phyloP scores from a whole-genome alignment of 2,113 vertebrate genomes.

The Labrus mixtus region DNA sequence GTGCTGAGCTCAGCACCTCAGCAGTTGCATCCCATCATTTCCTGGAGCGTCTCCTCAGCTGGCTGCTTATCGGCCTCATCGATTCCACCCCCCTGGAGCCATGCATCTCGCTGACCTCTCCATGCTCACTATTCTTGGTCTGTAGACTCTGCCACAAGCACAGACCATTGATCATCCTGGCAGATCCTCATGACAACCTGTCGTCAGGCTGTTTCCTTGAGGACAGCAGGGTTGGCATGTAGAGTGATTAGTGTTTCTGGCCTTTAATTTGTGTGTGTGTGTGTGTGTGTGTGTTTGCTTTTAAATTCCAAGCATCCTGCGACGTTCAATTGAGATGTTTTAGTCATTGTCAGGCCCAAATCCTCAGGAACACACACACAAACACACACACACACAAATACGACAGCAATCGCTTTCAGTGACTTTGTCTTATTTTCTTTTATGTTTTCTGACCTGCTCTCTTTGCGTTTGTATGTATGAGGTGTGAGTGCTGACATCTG shows the following conservation, averaged over 20 bases:
- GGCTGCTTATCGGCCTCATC: constrained; percentile 63
- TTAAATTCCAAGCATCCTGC: constrained; percentile 25
- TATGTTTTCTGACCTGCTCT: not conserved
- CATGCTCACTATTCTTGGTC: constrained; percentile 50
- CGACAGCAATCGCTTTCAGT: not conserved
- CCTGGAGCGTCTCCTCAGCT: constrained; percentile 50
- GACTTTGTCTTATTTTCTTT: not conserved
- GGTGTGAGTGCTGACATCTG: constrained; percentile 44
- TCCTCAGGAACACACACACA: not conserved
- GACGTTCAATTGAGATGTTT: not conserved
- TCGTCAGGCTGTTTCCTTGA: constrained; percentile 47
- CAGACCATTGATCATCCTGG: constrained; percentile 60
- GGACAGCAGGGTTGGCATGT: constrained; percentile 16
- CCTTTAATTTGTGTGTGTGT: too few relatives aligned
- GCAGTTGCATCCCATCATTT: constrained; percentile 72
- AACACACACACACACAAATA: not conserved
- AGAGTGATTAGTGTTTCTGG: constrained; percentile 28
- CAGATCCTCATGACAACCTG: not conserved
- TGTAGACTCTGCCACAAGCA: constrained; percentile 12
- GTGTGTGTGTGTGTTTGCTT: not conserved
- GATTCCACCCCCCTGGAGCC: constrained; percentile 24
- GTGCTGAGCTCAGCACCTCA: constrained; percentile 76
- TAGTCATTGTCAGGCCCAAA: not conserved
- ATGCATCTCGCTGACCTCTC: constrained; percentile 53
- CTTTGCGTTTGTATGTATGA: constrained; percentile 37